Conservation (phyloP, 2,797 vertebrate species). For the Perdix hodgsoniae region DNA sequence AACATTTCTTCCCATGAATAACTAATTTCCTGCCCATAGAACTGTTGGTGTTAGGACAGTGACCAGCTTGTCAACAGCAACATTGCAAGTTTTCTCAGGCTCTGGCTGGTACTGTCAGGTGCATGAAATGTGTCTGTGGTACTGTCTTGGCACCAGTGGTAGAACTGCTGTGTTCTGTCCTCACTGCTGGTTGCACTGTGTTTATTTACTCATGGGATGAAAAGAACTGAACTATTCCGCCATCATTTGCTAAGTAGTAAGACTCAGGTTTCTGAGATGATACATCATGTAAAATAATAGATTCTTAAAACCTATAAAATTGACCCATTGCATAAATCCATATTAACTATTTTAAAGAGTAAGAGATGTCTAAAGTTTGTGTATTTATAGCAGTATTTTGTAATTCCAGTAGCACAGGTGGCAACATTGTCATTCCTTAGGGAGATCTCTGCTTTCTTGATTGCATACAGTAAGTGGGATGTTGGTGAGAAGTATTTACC, state of each 20-base stretch:
- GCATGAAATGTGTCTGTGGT: accelerated
- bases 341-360: not conserved
- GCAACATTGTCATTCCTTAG: not conserved
- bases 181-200: not conserved
- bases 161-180: not conserved
- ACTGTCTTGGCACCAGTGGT: not conserved
- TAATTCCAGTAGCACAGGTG: not conserved
- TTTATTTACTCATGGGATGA: not conserved
- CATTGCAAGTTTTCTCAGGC: not conserved
- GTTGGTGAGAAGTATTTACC: not conserved
- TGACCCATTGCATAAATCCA: not conserved
- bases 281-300: not conserved
- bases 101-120: not conserved
- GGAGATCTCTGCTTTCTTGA: not conserved
- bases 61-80: not conserved
- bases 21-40: not conserved
- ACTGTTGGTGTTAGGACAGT: not conserved
- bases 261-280: not conserved
- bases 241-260: not conserved
- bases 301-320: not conserved
- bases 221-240: not conserved
- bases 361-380: not conserved
- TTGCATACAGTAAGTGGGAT: not conserved
- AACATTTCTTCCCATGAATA: not conserved
- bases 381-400: not conserved